Evolutionary conservation across 2,888 invertebrate species (phyloP), one percentile per base, ranked within the genome.

Genomic region (Ochropacha duplaris): DNA sequence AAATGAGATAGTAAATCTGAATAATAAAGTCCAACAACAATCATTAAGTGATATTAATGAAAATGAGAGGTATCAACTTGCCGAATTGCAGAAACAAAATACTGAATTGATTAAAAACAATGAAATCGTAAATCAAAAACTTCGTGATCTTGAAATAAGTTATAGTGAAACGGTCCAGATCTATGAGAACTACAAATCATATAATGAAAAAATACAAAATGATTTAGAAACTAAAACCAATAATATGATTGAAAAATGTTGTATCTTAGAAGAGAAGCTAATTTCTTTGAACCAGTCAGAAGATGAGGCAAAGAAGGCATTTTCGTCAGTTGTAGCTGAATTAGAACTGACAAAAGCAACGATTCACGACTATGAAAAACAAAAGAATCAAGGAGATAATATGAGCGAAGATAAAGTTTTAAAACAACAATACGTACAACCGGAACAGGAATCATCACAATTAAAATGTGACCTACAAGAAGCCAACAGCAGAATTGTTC

Each of bases 401-500:
- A 59, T 73, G 36, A 68, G 67, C 56, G 55, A 55, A 11, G 71
- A 79, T 57, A 52, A 62, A 14, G 67, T 70, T 8, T 60, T 85
- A 59, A 64, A 68, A 54, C 79, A 87, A 70, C 79, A 81, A 68
- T 79, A 56, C 55, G 68, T 61, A 55, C 44, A 69, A 2, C 64
- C 89, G 58, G 85, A 90, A 65, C 76, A 88, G 60, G 74, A 87
- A 61, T 84, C 75, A 67, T 56, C 70, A 22, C 73, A 82, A 56
- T 65, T 89, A 26, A 83, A 83, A 59, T 59, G 67, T 54, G 74
- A 72, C 54, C 64, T 91, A 44, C 86, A 91, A 54, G 88, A 92
- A 50, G 78, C 91, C 1, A 87, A 88, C 71, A 76, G 82, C 16
- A 90, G 89, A 72, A 85, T 90, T 62, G 74, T 80, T 55, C 78